Percentiles rank a stretch among this genome's conserved stretches.
Conservation (phyloP, 2,797 vertebrate species). For the Takifugu rubripes region DNA sequence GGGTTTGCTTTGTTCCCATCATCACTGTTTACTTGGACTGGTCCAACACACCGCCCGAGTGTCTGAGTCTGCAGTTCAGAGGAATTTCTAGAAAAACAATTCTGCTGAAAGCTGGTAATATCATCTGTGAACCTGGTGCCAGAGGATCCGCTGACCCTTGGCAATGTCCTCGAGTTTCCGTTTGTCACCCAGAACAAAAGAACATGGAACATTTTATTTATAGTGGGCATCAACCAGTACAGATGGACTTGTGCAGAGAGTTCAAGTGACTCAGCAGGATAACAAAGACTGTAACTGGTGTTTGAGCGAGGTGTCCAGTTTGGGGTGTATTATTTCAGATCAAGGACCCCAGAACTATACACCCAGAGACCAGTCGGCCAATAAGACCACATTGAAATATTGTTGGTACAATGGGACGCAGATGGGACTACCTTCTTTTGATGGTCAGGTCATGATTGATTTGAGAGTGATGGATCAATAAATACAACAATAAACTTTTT, state of each 20-base stretch:
- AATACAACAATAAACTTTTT: too few species aligned
- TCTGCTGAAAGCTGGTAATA: conserved; percentile 26
- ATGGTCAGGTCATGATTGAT: too few species aligned
- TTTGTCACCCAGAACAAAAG: conserved; percentile 41
- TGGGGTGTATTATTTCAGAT: not conserved
- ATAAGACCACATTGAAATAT: too few species aligned
- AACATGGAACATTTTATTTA: conserved; percentile 42
- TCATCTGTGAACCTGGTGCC: conserved; percentile 36
- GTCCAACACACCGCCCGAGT: not conserved
- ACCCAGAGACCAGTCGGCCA: too few species aligned
- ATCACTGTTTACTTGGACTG: not conserved
- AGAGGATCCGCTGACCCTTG: conserved; percentile 46
- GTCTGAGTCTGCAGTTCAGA: conserved; percentile 24
- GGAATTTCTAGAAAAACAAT: conserved; percentile 28
- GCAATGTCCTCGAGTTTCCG: conserved; percentile 41
- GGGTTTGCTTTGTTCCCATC: not conserved
- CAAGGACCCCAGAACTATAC: too few species aligned
- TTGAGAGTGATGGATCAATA: too few species aligned
- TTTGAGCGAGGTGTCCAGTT: not conserved
- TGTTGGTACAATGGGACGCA: too few species aligned
- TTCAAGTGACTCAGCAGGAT: conserved; percentile 17
- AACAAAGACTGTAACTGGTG: not conserved
- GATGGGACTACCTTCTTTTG: too few species aligned
- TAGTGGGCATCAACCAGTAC: conserved; percentile 36
- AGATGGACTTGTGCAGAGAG: conserved; percentile 10